Conservation (phyloP, 2,888 invertebrate species). For the Epinotia brunnichana region DNA sequence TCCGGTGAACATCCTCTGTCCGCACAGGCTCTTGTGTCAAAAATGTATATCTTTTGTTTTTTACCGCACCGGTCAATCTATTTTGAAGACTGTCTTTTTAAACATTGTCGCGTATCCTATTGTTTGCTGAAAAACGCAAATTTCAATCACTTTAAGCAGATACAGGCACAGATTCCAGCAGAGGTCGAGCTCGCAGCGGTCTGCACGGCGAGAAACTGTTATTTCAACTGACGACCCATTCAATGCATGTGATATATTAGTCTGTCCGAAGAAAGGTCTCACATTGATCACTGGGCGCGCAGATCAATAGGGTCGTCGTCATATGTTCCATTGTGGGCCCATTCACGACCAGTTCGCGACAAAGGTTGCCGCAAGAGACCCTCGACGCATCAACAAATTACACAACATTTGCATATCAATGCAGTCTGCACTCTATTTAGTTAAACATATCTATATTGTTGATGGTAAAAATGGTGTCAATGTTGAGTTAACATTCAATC, state of each 20-base stretch:
- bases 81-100: not conserved
- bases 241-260: constrained; percentile 71
- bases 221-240: constrained; percentile 69
- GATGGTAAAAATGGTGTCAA: constrained; percentile 64
- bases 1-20: too few species aligned
- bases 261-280: constrained; percentile 60
- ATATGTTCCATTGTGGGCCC: constrained; percentile 71
- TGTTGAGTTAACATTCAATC: constrained; percentile 59
- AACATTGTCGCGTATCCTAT: constrained; percentile 11
- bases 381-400: constrained; percentile 83
- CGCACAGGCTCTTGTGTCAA: constrained; percentile 1
- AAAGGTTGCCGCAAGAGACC: constrained; percentile 81
- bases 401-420: constrained; percentile 80
- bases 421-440: constrained; percentile 62
- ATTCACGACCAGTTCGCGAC: constrained; percentile 74
- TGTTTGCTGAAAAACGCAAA: not conserved
- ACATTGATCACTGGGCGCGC: constrained; percentile 62
- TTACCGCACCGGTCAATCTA: constrained; percentile 16
- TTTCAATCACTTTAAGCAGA: constrained; percentile 8
- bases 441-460: constrained; percentile 73
- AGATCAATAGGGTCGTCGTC: constrained; percentile 75
- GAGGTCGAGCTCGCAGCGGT: constrained; percentile 43
- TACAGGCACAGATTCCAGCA: constrained; percentile 4
- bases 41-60: not conserved
- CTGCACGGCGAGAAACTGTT: constrained; percentile 63